phyloP scores from a whole-genome alignment of 2,888 invertebrate genomes.

The Pristionchus entomophagus region DNA sequence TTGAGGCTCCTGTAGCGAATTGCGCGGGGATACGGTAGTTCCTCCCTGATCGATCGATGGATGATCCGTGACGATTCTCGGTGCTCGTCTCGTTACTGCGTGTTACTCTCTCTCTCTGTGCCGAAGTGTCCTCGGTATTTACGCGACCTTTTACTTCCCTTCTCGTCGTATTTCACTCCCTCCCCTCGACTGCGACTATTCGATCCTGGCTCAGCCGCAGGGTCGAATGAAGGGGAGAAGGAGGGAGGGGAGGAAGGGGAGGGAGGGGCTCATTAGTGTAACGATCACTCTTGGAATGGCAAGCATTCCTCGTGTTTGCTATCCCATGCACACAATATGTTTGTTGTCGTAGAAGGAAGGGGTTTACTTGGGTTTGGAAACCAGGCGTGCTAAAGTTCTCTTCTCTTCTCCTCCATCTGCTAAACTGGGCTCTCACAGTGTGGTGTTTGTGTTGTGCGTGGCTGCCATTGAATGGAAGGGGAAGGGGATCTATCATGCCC shows the following conservation, averaged over 20 bases:
- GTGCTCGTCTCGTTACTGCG: slow-evolving; percentile 16
- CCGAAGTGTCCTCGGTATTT: slow-evolving; percentile 28
- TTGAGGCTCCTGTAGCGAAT: neutral
- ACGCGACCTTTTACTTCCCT: slow-evolving; percentile 18
- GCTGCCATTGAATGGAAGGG: slow-evolving; percentile 13
- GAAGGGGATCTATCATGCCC: neutral
- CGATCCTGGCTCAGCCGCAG: slow-evolving; percentile 33
- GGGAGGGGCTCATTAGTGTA: neutral
- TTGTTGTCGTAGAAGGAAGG: neutral
- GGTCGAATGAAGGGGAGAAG: neutral
- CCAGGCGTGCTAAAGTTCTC: no score
- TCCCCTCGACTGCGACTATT: neutral
- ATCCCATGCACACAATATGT: neutral
- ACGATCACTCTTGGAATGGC: slow-evolving; percentile 17
- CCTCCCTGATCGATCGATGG: neutral
- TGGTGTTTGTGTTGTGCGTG: slow-evolving; percentile 1
- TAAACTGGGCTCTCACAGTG: no score
- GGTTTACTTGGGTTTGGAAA: neutral
- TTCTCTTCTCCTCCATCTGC: no score
- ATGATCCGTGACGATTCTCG: neutral
- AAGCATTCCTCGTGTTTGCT: neutral
- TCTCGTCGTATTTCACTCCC: neutral
- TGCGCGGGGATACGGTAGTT: neutral
- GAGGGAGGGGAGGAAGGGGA: neutral
- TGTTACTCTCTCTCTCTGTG: neutral